Base-by-base conservation (phyloP, 2,888 invertebrate species). In the Orthosia gothica region DNA sequence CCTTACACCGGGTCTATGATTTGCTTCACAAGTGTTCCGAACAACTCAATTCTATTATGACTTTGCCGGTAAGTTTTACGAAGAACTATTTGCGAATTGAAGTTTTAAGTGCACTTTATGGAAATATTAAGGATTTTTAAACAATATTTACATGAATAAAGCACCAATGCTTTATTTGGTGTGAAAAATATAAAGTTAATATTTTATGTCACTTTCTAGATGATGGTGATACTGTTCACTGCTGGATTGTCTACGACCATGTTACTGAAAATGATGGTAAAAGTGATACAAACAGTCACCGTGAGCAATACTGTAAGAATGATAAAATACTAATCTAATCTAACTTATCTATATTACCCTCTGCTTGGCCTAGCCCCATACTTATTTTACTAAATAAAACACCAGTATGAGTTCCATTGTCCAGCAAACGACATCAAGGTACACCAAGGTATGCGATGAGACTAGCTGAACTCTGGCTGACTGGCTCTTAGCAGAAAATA, bases 191-290 rank as follows among this genome's bases (percentile, higher is more conserved):
- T 40, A 40, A 4, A 40, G 7, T 40, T 40, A 40, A 40, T 40
- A 40, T 40, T 18, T 61, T 5, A 18, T 50, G 7, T n/a, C 0
- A 49, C 3, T 70, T 91, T 92, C 5, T 89, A 95, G 95, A 90
- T 95, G 87, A 82, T 93, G 52, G 54, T 92, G 15, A 91, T 94
- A 81, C 68, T 95, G 50, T 83, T 93, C 5, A 87, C 92, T 12
- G 93, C 95, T 0, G 94, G 94, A 2, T 73, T 95, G 40, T 87
- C 91, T 0, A 92, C 94, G 2, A 94, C 92, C 47, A 88, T 95
- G 84, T 70, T 94, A 3, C 54, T 94, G 32, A 94, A 93, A 75
- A 88, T 86, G 81, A 83, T 93, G 65, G 91, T 94, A 13, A 87
- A 81, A 64, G 65, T 89, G 0, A 76, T 93, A 73, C 93, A 94